Base-by-base conservation (phyloP, 2,113 vertebrate species). In the Neopipo cinnamomea region DNA sequence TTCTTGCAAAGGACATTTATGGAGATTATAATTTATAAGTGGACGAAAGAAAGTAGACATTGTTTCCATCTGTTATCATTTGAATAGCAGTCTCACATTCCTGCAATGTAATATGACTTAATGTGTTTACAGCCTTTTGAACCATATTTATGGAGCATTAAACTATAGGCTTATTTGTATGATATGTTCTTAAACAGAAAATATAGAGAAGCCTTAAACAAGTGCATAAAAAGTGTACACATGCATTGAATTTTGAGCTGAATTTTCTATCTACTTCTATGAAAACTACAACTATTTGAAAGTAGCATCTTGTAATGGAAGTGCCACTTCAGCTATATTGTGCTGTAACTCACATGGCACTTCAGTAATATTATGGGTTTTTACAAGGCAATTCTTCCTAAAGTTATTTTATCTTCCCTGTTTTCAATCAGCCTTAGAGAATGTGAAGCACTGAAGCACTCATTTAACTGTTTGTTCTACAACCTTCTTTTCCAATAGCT, bases 281-380 rank as follows among this genome's bases (percentile, higher is more conserved):
- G 37, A 80, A 95, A 94, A 78, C 76, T 81, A 58, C 19, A 62
- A 70, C 21, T 49, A 70, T 91, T 93, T 78, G 87, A 94, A 91
- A 81, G 49, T 12, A 74, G 55, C 23, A 63, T 85, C 44, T 70
- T 70, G 49, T 70, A 79, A 86, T 41, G 56, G 41, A 84, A 93
- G 41, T 78, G 49, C n/a, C 49, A 78, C 33, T 75, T 96, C 31
- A 52, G n/a, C 31, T 81, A 3, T 93, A 39, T 49, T 89, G 52
- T 59, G 24, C 52, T 86, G 68, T 89, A 88, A 81, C 30, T 95
- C 56, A 72, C 8, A 14, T n/a, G n/a, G 31, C 23, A 72, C 18
- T 56, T 77, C 42, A 68, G n/a, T 71, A 81, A 72, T 78, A 65
- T 37, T 55, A 46, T 1, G 2, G n/a, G 84, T 75, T 89, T 96